A percentile compares a stretch with the other conserved stretches of the same genome.
These are phyloP conservation scores for Chamaetylas fuelleborni DNA, from an alignment of 2,113 vertebrate genomes.

Conservation along the genomic window DNA sequence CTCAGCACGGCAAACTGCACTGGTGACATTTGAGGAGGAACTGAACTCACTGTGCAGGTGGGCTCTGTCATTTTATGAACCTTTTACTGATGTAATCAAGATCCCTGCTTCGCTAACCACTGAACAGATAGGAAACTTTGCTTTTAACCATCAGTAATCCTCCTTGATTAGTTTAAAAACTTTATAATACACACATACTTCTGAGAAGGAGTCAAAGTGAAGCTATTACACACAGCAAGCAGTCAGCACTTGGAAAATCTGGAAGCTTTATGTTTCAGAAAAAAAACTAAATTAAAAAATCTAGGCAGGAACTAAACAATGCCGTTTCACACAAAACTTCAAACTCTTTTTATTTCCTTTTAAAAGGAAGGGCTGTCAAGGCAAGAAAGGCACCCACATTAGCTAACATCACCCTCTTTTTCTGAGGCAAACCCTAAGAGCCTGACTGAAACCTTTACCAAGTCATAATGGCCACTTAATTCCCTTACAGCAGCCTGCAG, in stretches of 20 bases:
- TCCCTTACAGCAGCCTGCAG: neutral
- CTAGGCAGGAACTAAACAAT: neutral
- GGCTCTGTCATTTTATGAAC: neutral
- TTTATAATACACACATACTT: neutral
- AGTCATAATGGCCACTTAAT: neutral
- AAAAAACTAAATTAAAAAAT: neutral
- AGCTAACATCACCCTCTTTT: neutral
- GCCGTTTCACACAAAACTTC: rapidly evolving
- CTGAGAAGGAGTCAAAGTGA: neutral
- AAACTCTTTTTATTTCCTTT: neutral
- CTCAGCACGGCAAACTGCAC: neutral
- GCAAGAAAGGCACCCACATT: neutral
- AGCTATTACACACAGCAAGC: neutral
- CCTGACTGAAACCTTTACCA: neutral
- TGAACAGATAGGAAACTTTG: neutral
- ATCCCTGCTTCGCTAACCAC: neutral
- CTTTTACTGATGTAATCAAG: neutral
- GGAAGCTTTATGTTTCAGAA: neutral
- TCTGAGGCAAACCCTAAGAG: neutral
- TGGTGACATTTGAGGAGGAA: neutral
- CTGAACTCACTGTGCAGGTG: neutral
- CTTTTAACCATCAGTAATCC: neutral
- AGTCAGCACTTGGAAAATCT: neutral
- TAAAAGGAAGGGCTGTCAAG: neutral
- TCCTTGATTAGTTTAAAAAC: neutral